Conservation (phyloP, 1,140 invertebrate species). For the Cyclargus thomasi region DNA sequence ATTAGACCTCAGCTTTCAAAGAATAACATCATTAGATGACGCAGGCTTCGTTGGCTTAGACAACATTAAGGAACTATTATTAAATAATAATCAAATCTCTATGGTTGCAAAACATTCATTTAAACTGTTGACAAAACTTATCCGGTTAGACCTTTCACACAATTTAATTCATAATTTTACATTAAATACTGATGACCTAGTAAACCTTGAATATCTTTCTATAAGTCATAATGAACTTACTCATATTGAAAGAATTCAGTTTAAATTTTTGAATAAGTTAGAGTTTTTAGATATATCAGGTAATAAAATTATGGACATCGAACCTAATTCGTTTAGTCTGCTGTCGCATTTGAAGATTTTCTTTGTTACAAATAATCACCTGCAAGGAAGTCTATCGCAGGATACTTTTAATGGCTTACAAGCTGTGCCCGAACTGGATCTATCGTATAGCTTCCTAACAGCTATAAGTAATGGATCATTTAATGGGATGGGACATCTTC, state of each 20-base stretch:
- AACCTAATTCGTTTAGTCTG: constrained; percentile 36
- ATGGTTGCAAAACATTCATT: constrained; percentile 38
- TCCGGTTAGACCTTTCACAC: constrained; percentile 42
- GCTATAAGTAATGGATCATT: constrained; percentile 44
- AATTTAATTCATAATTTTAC: constrained; percentile 36
- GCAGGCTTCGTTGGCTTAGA: constrained; percentile 40
- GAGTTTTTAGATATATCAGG: constrained; percentile 45
- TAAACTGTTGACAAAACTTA: constrained; percentile 31
- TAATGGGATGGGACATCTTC: constrained; percentile 41
- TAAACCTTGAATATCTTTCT: constrained; percentile 7
- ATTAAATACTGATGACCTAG: not conserved
- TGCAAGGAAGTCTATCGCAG: constrained; percentile 32
- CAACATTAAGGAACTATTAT: constrained; percentile 28
- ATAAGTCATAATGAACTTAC: constrained; percentile 19
- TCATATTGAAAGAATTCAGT: constrained; percentile 32
- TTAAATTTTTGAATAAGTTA: constrained; percentile 31
- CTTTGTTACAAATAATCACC: constrained; percentile 40
- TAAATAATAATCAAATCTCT: constrained; percentile 45
- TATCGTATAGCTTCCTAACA: constrained; percentile 36
- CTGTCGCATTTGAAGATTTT: constrained; percentile 34
- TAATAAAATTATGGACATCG: constrained; percentile 43
- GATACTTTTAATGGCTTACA: constrained; percentile 40
- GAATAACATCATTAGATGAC: constrained; percentile 36
- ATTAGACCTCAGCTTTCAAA: constrained; percentile 42
- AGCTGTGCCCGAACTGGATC: constrained; percentile 40